A percentile compares a stretch with the other conserved stretches of the same genome.
These are phyloP conservation scores for Menidia beryllina DNA, from an alignment of 2,113 vertebrate genomes.

Conservation along the genomic window DNA sequence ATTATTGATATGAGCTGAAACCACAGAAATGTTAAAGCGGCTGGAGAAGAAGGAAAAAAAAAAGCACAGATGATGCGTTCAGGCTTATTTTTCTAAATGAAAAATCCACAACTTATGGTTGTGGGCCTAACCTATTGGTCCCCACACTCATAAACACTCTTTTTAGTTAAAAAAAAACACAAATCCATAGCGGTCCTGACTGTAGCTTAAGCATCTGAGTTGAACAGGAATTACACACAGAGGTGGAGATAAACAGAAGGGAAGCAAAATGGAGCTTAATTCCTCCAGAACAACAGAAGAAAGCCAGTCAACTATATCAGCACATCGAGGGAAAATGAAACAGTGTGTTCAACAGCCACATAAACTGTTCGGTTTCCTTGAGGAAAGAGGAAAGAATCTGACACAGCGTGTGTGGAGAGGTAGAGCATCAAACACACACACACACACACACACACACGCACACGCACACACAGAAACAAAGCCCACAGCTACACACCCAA, in stretches of 20 bases:
- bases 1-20: no score
- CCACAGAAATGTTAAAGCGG: no score
- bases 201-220: background rate
- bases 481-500: conserved; percentile 52
- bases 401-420: conserved; percentile 46
- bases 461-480: conserved; percentile 46
- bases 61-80: no score
- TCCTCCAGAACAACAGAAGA: conserved; percentile 37
- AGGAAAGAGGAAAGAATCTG: conserved; percentile 71
- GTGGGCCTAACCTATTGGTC: background rate
- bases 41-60: no score
- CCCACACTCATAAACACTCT: background rate
- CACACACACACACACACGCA: conserved; percentile 40
- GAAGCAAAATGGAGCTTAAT: conserved; percentile 36
- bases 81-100: no score
- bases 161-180: background rate
- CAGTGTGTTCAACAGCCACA: conserved; percentile 64
- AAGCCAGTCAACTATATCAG: conserved; percentile 59
- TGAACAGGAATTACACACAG: background rate
- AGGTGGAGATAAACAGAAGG: conserved; percentile 3
- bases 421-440: conserved; percentile 41
- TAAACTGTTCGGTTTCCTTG: conserved; percentile 62
- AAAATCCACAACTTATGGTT: no score
- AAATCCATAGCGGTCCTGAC: background rate
- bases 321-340: conserved; percentile 69